phyloP scores from a whole-genome alignment of 2,797 vertebrate genomes.

The Neomorphus geoffroyi region DNA sequence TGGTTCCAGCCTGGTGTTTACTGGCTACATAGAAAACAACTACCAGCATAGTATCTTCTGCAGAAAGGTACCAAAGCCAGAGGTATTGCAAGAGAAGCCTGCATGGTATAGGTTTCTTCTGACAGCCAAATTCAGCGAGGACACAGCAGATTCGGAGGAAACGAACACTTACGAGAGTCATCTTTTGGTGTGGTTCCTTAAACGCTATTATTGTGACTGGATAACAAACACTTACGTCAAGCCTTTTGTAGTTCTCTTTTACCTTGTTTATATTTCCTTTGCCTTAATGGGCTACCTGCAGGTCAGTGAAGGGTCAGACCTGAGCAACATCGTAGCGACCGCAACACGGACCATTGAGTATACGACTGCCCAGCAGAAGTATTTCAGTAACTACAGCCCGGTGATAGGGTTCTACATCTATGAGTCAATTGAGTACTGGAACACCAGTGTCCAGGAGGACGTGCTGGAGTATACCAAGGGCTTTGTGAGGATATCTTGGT shows the following conservation, averaged over 20 bases:
- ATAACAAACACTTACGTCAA: slow-evolving; percentile 99
- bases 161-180: slow-evolving; percentile 91
- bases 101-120: slow-evolving; percentile 97
- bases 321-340: slow-evolving; percentile 94
- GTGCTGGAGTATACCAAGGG: slow-evolving; percentile 96
- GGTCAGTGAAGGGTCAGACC: slow-evolving; percentile 94
- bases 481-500: slow-evolving; percentile 98
- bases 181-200: slow-evolving; percentile 94
- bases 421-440: slow-evolving; percentile 98
- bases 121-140: slow-evolving; percentile 95
- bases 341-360: slow-evolving; percentile 95
- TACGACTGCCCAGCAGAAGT: slow-evolving; percentile 93
- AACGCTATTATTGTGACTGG: slow-evolving; percentile 98
- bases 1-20: slow-evolving; percentile 97
- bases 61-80: slow-evolving; percentile 91
- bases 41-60: slow-evolving; percentile 98
- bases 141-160: slow-evolving; percentile 81
- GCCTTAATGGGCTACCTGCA: slow-evolving; percentile 99
- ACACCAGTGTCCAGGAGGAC: slow-evolving; percentile 93
- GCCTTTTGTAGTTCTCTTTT: slow-evolving; percentile 98
- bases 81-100: slow-evolving; percentile 91
- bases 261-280: slow-evolving; percentile 99
- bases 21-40: slow-evolving; percentile 97
- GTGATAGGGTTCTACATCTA: slow-evolving; percentile 99
- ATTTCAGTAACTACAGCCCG: slow-evolving; percentile 97